These are phyloP conservation scores for Crenuchus spilurus DNA, from an alignment of 2,797 vertebrate genomes.

Conservation along the genomic window DNA sequence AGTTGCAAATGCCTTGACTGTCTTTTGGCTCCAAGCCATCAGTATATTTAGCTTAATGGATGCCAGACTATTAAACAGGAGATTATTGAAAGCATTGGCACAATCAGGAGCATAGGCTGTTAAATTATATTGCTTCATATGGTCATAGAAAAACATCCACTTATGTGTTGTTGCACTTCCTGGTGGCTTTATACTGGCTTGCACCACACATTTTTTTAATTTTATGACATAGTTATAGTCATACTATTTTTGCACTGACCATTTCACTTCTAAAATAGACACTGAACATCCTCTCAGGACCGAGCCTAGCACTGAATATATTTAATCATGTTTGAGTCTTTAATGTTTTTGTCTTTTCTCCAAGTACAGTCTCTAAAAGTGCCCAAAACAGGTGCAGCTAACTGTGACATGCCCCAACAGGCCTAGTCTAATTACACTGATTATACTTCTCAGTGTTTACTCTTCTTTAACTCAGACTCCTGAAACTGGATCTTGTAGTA, in stretches of 20 bases:
- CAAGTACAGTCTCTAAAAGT: no score
- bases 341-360: no score
- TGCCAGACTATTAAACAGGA: background rate
- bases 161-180: no score
- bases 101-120: background rate
- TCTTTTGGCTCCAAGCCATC: background rate
- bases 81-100: background rate
- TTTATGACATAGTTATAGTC: no score
- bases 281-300: background rate
- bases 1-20: background rate
- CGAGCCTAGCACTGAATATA: background rate
- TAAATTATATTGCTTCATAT: background rate
- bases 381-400: background rate
- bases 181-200: background rate
- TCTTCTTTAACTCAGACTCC: no score
- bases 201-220: background rate
- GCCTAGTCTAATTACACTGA: background rate
- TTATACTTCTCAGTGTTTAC: background rate
- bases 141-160: background rate
- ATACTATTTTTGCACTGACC: no score
- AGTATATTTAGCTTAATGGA: background rate
- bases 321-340: no score
- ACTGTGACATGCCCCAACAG: background rate
- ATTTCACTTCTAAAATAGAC: background rate
- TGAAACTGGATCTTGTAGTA: no score